A percentile compares a stretch with the other conserved stretches of the same genome.
These are phyloP conservation scores for Thamnophis sirtalis DNA, from an alignment of 2,113 vertebrate genomes.

Conservation along the genomic window DNA sequence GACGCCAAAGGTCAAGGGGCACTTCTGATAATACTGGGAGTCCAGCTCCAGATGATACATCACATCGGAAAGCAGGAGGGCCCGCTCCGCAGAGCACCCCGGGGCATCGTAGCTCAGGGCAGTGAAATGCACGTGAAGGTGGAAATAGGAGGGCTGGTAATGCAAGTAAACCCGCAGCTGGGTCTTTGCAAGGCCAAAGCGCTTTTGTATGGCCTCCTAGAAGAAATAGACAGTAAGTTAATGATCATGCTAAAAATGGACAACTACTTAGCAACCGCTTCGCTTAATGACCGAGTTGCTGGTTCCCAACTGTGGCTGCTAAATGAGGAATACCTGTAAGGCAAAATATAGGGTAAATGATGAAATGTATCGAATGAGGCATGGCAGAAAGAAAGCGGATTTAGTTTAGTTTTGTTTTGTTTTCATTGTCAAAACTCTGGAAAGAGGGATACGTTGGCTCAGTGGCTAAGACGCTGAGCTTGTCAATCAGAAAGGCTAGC, in stretches of 20 bases:
- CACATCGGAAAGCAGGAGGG: slow-evolving; percentile 85
- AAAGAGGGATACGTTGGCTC: too few relatives aligned
- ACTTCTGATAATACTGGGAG: slow-evolving; percentile 70
- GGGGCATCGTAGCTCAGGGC: slow-evolving; percentile 83
- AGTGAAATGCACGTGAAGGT: slow-evolving; percentile 92
- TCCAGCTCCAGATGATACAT: slow-evolving; percentile 83
- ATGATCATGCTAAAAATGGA: fast-evolving
- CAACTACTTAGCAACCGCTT: not conserved
- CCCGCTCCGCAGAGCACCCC: slow-evolving; percentile 81
- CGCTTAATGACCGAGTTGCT: not conserved
- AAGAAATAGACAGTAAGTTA: not conserved
- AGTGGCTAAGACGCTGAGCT: too few relatives aligned
- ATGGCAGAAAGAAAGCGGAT: not conserved
- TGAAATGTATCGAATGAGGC: not conserved
- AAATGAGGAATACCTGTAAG: not conserved
- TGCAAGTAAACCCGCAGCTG: slow-evolving; percentile 86
- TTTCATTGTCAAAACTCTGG: too few relatives aligned
- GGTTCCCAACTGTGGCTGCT: not conserved
- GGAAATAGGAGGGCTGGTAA: slow-evolving; percentile 95
- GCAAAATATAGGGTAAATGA: not conserved
- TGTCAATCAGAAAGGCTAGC: too few relatives aligned
- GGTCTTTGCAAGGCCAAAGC: slow-evolving; percentile 65
- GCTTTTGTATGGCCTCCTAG: slow-evolving; percentile 78
- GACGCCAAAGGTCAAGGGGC: slow-evolving; percentile 79
- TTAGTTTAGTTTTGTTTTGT: not conserved